These are phyloP conservation scores for Ariopsis seemanni DNA, from an alignment of 2,113 vertebrate species.

Conservation along the genomic window DNA sequence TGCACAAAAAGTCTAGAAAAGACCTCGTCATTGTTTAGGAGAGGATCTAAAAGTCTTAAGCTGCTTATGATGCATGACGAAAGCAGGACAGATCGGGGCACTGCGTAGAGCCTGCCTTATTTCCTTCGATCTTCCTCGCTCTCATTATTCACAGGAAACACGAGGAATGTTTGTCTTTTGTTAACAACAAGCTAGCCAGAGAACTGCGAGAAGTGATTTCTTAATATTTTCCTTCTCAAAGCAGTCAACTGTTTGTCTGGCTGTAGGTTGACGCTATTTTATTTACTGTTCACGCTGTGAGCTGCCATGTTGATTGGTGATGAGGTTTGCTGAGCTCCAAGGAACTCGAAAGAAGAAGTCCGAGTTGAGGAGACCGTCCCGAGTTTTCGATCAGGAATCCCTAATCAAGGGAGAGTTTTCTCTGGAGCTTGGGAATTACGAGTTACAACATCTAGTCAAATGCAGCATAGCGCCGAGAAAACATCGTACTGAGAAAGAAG, in stretches of 20 bases:
- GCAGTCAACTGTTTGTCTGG: too few species aligned
- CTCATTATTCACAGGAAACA: neutral
- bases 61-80: neutral
- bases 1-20: constrained; percentile 4
- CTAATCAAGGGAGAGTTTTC: neutral
- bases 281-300: too few species aligned
- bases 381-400: too few species aligned
- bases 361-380: too few species aligned
- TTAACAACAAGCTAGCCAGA: too few species aligned
- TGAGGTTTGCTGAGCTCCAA: neutral
- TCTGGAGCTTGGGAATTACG: neutral
- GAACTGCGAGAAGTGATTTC: too few species aligned
- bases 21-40: constrained; percentile 8
- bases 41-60: constrained; percentile 23
- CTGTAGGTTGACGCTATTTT: too few species aligned
- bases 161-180: too few species aligned
- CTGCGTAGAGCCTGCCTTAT: neutral
- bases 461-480: neutral
- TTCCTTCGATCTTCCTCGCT: neutral
- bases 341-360: too few species aligned
- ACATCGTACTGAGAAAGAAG: too few species aligned
- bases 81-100: neutral
- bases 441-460: too few species aligned
- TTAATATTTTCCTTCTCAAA: too few species aligned
- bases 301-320: neutral